phyloP scores from a whole-genome alignment of 2,888 invertebrate genomes.

The Acleris sparsana region DNA sequence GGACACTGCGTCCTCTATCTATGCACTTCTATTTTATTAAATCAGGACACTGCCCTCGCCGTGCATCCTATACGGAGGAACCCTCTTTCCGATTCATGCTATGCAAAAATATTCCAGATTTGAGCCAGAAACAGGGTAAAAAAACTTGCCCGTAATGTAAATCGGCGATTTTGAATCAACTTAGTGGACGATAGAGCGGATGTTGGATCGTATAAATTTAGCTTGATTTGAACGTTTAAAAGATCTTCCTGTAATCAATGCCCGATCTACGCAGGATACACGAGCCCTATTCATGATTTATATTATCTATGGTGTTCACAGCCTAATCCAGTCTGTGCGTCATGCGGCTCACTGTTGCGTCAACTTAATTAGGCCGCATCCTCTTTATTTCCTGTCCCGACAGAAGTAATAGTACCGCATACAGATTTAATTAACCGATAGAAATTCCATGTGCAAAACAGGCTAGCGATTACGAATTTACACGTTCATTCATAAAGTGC shows the following conservation, averaged over 20 bases:
- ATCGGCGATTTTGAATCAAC: constrained; percentile 37
- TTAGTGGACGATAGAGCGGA: constrained; percentile 33
- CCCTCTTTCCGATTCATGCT: constrained; percentile 72
- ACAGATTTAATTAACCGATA: constrained; percentile 35
- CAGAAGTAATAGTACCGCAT: constrained; percentile 12
- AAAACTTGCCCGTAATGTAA: constrained; percentile 41
- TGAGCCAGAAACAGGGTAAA: constrained; percentile 62
- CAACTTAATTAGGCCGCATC: constrained; percentile 10
- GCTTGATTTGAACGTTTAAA: not conserved
- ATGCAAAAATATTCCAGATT: constrained; percentile 77
- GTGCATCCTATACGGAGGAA: constrained; percentile 61
- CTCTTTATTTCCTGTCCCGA: constrained; percentile 1
- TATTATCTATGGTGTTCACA: too few relatives aligned
- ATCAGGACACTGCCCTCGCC: constrained; percentile 63
- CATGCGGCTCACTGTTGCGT: not conserved
- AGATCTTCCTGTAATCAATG: not conserved
- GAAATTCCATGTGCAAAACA: constrained; percentile 27
- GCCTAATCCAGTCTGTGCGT: not conserved
- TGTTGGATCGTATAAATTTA: constrained; percentile 16
- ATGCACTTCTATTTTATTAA: constrained; percentile 73
- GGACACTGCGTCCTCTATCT: constrained; percentile 52
- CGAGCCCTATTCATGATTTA: too few relatives aligned
- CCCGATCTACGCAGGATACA: too few relatives aligned
- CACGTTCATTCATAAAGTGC: constrained; percentile 63
- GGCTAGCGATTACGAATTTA: constrained; percentile 38